Base-by-base conservation (phyloP, 1,140 invertebrate genomes). In the Calliphora vicina region DNA sequence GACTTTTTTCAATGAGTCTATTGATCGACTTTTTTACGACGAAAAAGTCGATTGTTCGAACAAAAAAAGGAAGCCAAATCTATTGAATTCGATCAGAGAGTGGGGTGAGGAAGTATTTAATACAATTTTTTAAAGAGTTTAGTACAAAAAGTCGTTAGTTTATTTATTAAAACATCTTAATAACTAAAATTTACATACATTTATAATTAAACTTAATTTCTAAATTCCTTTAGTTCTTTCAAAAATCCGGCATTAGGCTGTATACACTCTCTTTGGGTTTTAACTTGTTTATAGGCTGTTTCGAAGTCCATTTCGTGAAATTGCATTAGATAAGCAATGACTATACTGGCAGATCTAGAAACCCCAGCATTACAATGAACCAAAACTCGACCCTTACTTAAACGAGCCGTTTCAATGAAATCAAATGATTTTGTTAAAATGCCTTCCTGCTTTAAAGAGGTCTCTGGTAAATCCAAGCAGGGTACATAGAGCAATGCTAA, bases 351-450 rank as follows among this genome's bases (percentile, higher is more conserved):
- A n/a, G 97, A 96, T 23, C 97, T 91, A 13, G 97, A 98, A 2
- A 98, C 94, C 10, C 97, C 97, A 6, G 97, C 96, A 91, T 97
- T 97, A 88, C 97, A 99, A 91, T 99, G 97, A 0, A 98, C 94
- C 82, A 97, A 92, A 81, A 97, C 92, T 89, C 94, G 95, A 29
- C 94, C 93, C 71, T 90, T 87, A 81, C 90, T 85, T 29, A 91
- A 82, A 0, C 91, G 81, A 57, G 87, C 88, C 25, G 89, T 80
- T 5, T 92, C 87, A 72, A 96, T 94, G 85, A 94, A 94, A 15
- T 90, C 83, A 80, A 93, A 91, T 86, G 93, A 93, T 20, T 92
- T 87, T 12, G n/a, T 23, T 61, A 91, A 86, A 42, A 96, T 86
- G 26, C 92, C 83, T 20, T 85, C 85, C 4, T 88, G 74, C 50